Conservation (phyloP, 2,888 invertebrate species). For the Euclidia mi region DNA sequence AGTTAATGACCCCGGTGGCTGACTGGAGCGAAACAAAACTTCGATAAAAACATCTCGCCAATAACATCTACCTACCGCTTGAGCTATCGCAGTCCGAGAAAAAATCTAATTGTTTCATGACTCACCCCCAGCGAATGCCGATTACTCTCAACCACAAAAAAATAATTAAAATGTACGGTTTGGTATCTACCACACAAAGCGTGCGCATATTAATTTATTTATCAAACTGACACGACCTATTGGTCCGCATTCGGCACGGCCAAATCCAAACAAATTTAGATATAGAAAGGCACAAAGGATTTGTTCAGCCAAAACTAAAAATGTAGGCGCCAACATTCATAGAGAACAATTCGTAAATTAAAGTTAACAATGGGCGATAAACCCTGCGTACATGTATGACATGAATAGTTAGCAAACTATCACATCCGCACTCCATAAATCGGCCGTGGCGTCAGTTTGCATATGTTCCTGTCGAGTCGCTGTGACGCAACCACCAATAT, state of each 20-base stretch:
- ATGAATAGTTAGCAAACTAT: conserved; percentile 60
- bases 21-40: conserved; percentile 70
- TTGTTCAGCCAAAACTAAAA: conserved; percentile 27
- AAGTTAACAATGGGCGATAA: conserved; percentile 52
- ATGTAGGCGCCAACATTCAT: conserved; percentile 27
- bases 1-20: conserved; percentile 61
- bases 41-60: conserved; percentile 63
- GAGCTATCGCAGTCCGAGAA: conserved; percentile 41
- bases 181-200: background rate
- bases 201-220: conserved; percentile 20
- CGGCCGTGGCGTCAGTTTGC: conserved; percentile 52
- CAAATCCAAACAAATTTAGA: background rate
- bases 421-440: conserved; percentile 63
- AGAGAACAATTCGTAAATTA: conserved; percentile 39
- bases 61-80: conserved; percentile 51
- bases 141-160: conserved; percentile 52
- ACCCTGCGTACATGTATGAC: conserved; percentile 41
- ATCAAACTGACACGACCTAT: conserved; percentile 19
- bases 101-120: conserved; percentile 64
- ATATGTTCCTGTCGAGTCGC: conserved; percentile 49
- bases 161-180: conserved; percentile 40
- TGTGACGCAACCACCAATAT: conserved; percentile 64
- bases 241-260: background rate
- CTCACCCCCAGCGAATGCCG: conserved; percentile 55
- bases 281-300: conserved; percentile 15